Evolutionary conservation across 1,140 invertebrate genomes (phyloP), one percentile per base, ranked within the genome.

Genomic region (Cepaea nemoralis): DNA sequence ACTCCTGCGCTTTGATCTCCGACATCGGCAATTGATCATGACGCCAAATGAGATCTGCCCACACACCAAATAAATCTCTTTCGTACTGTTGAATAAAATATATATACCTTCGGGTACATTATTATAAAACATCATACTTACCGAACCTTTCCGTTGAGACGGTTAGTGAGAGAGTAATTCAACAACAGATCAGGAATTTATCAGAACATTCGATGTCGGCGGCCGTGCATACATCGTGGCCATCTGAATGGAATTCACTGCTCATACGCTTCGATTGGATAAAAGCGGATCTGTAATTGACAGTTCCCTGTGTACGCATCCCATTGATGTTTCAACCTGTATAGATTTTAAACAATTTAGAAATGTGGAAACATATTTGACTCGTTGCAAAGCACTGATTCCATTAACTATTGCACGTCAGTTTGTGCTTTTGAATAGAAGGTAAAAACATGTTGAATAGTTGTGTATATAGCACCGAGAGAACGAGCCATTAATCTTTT

Each of bases 261-360:
- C 59, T 63, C 59, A 63, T 63, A 63, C 59, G 59, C 59, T 31
- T 63, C n/a, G 59, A 63, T 31, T n/a, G 33, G 59, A 63, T 63
- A 31, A 63, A 63, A 63, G 59, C 59, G 27, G 5, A 63, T 31
- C 59, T 31, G n/a, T 63, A 63, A 63, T 63, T 63, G 59, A 63
- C 59, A 63, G 59, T 27, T 63, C 59, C n/a, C 59, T 31, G 5
- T 63, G 27, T 31, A 31, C 2, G n/a, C 59, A 63, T 63, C 33
- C 59, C 27, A 63, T 63, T 63, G n/a, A 63, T 63, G 59, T 31
- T 63, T 31, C 59, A 31, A 63, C 27, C n/a, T 63, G 27, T 27
- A 31, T 63, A 16, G 59, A 63, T 63, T 63, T 63, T 63, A 27
- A 63, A 63, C 59, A 63, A 31, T 63, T 63, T 63, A 27, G 33